phyloP scores from a whole-genome alignment of 2,113 vertebrate genomes.

The Gnathochromis pfefferi region DNA sequence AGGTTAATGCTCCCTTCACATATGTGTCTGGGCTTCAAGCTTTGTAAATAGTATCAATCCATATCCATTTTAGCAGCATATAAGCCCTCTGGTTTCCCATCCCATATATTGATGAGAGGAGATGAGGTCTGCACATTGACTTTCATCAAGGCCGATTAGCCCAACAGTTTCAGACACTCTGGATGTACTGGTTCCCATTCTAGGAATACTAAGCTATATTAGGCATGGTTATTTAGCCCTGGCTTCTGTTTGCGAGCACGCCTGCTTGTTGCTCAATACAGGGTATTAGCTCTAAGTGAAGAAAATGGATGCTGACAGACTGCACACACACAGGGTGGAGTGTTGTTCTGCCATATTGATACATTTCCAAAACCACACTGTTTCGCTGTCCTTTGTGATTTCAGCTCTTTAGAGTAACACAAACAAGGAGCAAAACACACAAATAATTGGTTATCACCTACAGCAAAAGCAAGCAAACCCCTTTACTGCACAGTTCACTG shows the following conservation, averaged over 20 bases:
- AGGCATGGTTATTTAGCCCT: slow-evolving; percentile 49
- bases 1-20: not conserved
- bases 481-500: not conserved
- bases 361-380: not conserved
- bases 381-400: not conserved
- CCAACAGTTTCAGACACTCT: slow-evolving; percentile 37
- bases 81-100: slow-evolving; percentile 21
- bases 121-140: slow-evolving; percentile 32
- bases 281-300: slow-evolving; percentile 66
- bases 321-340: slow-evolving; percentile 14
- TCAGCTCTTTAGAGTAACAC: not conserved
- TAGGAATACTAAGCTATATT: slow-evolving; percentile 49
- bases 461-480: not conserved
- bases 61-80: slow-evolving; percentile 40
- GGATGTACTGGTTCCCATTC: slow-evolving; percentile 30
- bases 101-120: slow-evolving; percentile 36
- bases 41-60: slow-evolving; percentile 38
- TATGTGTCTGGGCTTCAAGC: not conserved
- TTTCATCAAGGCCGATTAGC: slow-evolving; percentile 60
- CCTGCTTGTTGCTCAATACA: slow-evolving; percentile 65
- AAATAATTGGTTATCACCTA: not conserved
- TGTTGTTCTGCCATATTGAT: slow-evolving; percentile 4
- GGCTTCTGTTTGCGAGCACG: slow-evolving; percentile 47
- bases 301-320: slow-evolving; percentile 66
- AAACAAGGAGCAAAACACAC: not conserved